Evolutionary conservation across 2,888 invertebrate species (phyloP), one percentile per base, ranked within the genome.

Genomic region (Empis stercorea): DNA sequence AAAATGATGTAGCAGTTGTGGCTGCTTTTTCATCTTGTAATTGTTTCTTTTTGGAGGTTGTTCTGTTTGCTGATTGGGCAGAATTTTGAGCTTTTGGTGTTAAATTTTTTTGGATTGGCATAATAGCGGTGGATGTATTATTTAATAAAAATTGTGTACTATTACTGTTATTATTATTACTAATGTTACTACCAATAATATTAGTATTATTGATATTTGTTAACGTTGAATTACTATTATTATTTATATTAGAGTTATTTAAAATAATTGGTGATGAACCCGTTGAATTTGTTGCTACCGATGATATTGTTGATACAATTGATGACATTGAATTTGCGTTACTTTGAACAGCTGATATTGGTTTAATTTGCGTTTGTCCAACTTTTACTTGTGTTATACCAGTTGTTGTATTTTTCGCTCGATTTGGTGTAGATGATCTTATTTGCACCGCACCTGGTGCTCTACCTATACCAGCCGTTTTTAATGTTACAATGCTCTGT

Each of bases 11-110:
- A 63, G 66, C 56, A 56, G 64, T 60, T 3, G 66, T 62, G 30
- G 64, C 61, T 3, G 64, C 55, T 32, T 76, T 74, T 46, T 79
- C 69, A 32, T 75, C 69, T 60, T 81, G 82, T 67, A 84, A 87
- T 59, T 86, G 84, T 62, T 84, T 86, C 57, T 87, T 87, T 70
- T 82, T 84, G 55, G 79, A 72, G 30, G 80, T 69, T 10, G 83
- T 59, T 67, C 51, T 61, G 60, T 67, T 51, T 58, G 46, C 68
- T 57, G 63, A 54, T 66, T 66, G 57, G 63, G 78, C 67, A 38
- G 61, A 27, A 54, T 61, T 61, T 59, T 64, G 64, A 44, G 67
- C 61, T 62, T 66, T 71, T 30, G 61, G 58, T 15, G 61, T 54
- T 48, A 57, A 48, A 47, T 55, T 56, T 51, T 59, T 63, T 48